phyloP scores from a whole-genome alignment of 2,888 invertebrate species.

The Lepidochitona cinerea region DNA sequence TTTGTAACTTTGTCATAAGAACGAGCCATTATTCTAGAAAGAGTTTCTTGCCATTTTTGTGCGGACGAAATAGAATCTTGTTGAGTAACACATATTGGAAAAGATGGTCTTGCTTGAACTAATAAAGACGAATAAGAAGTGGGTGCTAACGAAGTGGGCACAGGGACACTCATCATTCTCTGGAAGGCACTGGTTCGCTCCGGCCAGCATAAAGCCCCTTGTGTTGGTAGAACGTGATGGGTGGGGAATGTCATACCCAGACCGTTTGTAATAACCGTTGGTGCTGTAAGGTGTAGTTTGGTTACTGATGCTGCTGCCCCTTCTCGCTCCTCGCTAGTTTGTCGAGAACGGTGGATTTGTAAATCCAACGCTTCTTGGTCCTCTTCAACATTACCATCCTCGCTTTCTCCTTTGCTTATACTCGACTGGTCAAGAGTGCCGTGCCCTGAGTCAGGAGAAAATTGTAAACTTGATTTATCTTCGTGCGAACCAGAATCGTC shows the following conservation, averaged over 20 bases:
- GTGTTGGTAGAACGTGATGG: not conserved
- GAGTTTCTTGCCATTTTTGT: constrained; percentile 14
- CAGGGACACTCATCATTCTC: not conserved
- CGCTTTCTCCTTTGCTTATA: not conserved
- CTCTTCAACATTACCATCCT: not conserved
- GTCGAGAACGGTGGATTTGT: not conserved
- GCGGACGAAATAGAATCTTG: not conserved
- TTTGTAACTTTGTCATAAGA: constrained; percentile 13
- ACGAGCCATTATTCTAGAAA: constrained; percentile 13
- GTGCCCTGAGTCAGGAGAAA: not conserved
- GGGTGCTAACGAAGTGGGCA: not conserved
- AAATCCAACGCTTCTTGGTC: not conserved
- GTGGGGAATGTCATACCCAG: not conserved
- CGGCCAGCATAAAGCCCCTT: not conserved
- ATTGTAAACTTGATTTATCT: not conserved
- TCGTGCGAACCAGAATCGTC: not conserved
- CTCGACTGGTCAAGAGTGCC: not conserved
- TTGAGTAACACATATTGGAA: not conserved
- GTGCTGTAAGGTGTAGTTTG: not conserved
- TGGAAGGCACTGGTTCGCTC: constrained; percentile 15
- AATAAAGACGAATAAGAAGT: not conserved
- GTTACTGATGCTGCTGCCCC: not conserved
- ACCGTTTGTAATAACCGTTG: not conserved
- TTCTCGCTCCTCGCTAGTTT: not conserved
- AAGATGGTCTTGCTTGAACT: not conserved